These are phyloP conservation scores for Melanotus villosus DNA, from an alignment of 2,888 invertebrate species.

Conservation along the genomic window DNA sequence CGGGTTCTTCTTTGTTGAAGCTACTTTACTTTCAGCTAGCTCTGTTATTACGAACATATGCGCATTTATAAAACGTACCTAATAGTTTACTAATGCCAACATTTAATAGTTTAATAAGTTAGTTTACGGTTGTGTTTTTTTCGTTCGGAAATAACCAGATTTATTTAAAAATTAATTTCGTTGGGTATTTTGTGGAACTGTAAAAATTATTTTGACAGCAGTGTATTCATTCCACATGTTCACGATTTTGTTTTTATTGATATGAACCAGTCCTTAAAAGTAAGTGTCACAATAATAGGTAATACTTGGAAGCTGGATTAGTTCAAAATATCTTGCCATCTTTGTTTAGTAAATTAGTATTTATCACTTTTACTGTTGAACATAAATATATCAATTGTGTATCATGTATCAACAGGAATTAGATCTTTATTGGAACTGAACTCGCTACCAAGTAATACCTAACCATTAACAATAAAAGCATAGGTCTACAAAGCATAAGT, in stretches of 20 bases:
- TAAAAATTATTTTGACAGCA: too few relatives aligned
- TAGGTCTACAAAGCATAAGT: slow-evolving; percentile 42
- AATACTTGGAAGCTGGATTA: slow-evolving; percentile 4
- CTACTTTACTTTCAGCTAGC: too few relatives aligned
- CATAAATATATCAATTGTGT: neutral
- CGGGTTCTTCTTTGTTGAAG: too few relatives aligned
- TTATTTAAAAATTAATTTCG: slow-evolving; percentile 8
- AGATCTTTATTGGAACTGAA: slow-evolving; percentile 16
- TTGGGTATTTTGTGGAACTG: too few relatives aligned
- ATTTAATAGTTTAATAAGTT: neutral
- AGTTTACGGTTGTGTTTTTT: neutral
- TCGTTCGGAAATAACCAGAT: neutral
- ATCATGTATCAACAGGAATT: neutral
- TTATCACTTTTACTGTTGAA: neutral
- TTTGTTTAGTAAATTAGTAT: neutral
- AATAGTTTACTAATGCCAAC: neutral
- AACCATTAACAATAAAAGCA: slow-evolving; percentile 34
- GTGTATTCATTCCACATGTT: slow-evolving; percentile 2
- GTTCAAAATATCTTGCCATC: slow-evolving; percentile 10
- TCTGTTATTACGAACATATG: too few relatives aligned
- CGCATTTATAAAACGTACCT: too few relatives aligned
- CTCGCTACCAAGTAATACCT: slow-evolving; percentile 14
- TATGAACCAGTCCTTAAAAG: slow-evolving; percentile 33
- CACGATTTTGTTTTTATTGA: slow-evolving; percentile 1
- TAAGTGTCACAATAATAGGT: slow-evolving; percentile 26